Conservation (phyloP, 53 echinoderm and acorn worm genomes). For the Luidia sarsii region DNA sequence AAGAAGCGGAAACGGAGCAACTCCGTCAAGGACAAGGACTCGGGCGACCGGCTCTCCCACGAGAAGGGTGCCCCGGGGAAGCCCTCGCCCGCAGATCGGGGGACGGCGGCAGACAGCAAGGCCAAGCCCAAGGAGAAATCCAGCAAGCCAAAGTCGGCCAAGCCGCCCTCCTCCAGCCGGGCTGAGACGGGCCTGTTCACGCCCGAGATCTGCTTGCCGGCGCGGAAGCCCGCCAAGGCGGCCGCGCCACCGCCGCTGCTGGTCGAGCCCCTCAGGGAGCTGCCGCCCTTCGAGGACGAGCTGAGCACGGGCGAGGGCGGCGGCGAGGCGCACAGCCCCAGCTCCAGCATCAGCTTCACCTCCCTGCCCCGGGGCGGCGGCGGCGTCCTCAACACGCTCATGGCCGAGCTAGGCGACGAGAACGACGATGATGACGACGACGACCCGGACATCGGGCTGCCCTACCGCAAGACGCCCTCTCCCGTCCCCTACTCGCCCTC, state of each 20-base stretch:
- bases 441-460: conserved; percentile 72
- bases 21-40: conserved; percentile 62
- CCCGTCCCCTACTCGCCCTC: conserved; percentile 21
- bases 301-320: conserved; percentile 82
- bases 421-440: conserved; percentile 90
- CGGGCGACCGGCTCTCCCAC: conserved; percentile 33
- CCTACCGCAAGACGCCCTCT: conserved; percentile 46
- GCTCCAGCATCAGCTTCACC: conserved; percentile 90
- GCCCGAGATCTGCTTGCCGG: conserved; percentile 72
- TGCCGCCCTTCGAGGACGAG: conserved; percentile 96
- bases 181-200: conserved; percentile 66
- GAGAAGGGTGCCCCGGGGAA: conserved; percentile 39
- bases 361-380: conserved; percentile 83
- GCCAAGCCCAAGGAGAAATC: conserved; percentile 57
- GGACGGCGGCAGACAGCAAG: conserved; percentile 56
- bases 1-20: conserved; percentile 87
- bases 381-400: conserved; percentile 89
- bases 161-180: conserved; percentile 21
- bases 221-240: conserved; percentile 50
- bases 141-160: conserved; percentile 46
- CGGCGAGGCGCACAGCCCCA: conserved; percentile 80
- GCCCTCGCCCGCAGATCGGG: conserved; percentile 47
- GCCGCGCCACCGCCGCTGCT: conserved; percentile 30
- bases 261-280: conserved; percentile 52
- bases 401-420: conserved; percentile 86